Evolutionary conservation across 2,113 vertebrate genomes (phyloP), one percentile per base, ranked within the genome.

Genomic region (Phrynocephalus versicolor): DNA sequence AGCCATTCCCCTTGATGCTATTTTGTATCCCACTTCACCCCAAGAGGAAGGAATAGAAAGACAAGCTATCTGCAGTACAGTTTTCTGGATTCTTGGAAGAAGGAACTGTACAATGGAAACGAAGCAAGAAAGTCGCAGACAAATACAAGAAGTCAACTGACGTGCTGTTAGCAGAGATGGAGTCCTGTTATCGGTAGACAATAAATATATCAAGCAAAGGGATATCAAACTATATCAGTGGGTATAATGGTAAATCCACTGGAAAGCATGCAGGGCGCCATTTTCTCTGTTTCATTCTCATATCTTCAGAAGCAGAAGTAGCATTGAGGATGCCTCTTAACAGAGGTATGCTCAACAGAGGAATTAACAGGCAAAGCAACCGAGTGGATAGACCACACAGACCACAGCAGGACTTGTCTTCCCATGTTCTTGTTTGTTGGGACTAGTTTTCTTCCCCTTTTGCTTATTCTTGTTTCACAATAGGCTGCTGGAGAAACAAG

Each of bases 71-170:
- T 87, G 81, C 78, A 93, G 88, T 84, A 73, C 88, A 89, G 88
- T 79, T 93, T 94, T 86, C 89, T 93, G 83, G 84, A 85, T 95
- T 87, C 84, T 87, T 82, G 74, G 58, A 87, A 95, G 88, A 84
- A 89, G 76, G 83, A 88, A 80, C 86, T 93, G 3, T n/a, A 18
- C 82, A 84, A 90, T 85, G 51, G 15, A 60, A 19, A 81, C 62
- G 88, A 84, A 81, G 60, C 81, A 62, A 72, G 35, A 69, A 73
- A 92, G 81, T 60, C 39, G 9, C 18, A 19, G 33, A 77, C 75
- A 65, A 77, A 65, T 19, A 33, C 19, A 81, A 76, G 35, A 23
- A 60, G 58, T 2, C 57, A 64, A 62, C 27, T 64, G n/a, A 85
- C 81, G 75, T 79, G 69, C 58, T 25, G 76, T 67, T 30, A 89